Conservation (phyloP, 2,113 vertebrate genomes). For the Xiphophorus maculatus region DNA sequence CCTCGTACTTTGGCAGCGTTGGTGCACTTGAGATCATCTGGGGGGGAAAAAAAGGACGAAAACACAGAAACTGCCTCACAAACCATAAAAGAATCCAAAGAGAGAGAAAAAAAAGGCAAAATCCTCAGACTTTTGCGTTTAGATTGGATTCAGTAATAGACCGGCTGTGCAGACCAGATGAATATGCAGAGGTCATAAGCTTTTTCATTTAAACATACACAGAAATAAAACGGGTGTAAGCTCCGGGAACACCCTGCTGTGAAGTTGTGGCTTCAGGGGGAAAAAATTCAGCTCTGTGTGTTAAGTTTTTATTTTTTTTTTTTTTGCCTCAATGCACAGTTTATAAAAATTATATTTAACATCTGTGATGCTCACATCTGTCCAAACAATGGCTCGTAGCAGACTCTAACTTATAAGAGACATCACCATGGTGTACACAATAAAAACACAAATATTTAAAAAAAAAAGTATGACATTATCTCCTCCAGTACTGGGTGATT, state of each 20-base stretch:
- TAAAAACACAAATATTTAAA: no score
- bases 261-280: constrained; percentile 37
- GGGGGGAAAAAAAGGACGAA: constrained; percentile 33
- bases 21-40: constrained; percentile 70
- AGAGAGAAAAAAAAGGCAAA: constrained; percentile 69
- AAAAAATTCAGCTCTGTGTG: constrained; percentile 33
- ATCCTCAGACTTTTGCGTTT: constrained; percentile 78
- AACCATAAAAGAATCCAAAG: constrained; percentile 61
- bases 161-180: constrained; percentile 43
- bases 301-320: constrained; percentile 33
- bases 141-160: constrained; percentile 66
- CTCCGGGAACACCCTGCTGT: constrained; percentile 37
- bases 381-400: not conserved
- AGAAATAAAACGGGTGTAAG: constrained; percentile 47
- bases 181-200: constrained; percentile 67
- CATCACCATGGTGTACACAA: not conserved
- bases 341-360: constrained; percentile 24
- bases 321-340: constrained; percentile 26
- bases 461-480: not conserved
- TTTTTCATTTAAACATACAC: constrained; percentile 60
- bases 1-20: constrained; percentile 75
- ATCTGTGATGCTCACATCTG: not conserved
- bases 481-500: not conserved
- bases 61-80: constrained; percentile 69
- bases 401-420: not conserved